A percentile compares a stretch with the other conserved stretches of the same genome.
Evolutionary conservation across 2,113 vertebrate species (phyloP).

Genomic region (Butastur rufipennis): DNA sequence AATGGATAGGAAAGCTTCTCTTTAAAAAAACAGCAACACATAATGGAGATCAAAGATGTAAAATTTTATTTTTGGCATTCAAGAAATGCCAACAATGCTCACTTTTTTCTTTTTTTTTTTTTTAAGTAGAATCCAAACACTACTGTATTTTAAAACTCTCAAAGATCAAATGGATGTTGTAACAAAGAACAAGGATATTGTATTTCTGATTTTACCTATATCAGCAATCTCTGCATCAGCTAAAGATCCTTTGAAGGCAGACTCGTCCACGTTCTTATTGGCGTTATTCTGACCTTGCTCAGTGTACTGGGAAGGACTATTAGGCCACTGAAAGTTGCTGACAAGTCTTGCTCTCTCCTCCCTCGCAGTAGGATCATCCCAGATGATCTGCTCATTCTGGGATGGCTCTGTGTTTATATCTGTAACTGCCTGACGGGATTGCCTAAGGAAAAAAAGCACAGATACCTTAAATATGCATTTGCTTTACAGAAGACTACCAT

Average conservation of each 20-base stretch:
- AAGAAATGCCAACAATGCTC: not conserved
- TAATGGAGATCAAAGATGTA: not conserved
- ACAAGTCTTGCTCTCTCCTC: slow-evolving; percentile 93
- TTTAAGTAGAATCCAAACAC: not conserved
- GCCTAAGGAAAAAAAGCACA: slow-evolving; percentile 68
- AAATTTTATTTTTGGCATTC: not conserved
- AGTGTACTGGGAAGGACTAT: slow-evolving; percentile 85
- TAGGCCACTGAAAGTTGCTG: slow-evolving; percentile 93
- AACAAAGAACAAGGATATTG: not conserved
- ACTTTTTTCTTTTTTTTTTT: not conserved
- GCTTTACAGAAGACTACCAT: not conserved
- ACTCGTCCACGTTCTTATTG: slow-evolving; percentile 43
- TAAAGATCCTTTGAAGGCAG: slow-evolving; percentile 72
- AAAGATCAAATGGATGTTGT: not conserved
- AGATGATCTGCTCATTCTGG: slow-evolving; percentile 96
- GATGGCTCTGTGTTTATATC: slow-evolving; percentile 94
- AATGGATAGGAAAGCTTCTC: not conserved
- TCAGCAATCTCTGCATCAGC: slow-evolving; percentile 81
- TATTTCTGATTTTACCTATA: slow-evolving; percentile 75
- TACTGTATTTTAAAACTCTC: not conserved
- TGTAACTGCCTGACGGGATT: slow-evolving; percentile 76
- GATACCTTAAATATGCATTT: not conserved
- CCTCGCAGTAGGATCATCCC: slow-evolving; percentile 96
- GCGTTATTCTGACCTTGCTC: slow-evolving; percentile 67
- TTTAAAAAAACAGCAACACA: not conserved